phyloP scores from a whole-genome alignment of 2,113 vertebrate genomes.

The Centropus bengalensis region DNA sequence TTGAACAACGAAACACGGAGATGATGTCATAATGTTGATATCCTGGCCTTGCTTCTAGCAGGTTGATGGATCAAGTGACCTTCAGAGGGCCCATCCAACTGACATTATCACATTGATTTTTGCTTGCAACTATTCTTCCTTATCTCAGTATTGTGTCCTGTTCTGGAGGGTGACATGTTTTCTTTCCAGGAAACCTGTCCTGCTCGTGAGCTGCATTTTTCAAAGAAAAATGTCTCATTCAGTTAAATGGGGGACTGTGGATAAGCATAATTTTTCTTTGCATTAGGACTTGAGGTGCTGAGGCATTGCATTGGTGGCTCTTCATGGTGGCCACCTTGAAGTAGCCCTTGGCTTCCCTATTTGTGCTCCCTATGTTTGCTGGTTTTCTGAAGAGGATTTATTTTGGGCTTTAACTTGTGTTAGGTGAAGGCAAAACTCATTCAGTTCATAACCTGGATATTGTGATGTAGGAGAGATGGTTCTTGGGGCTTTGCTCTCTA shows the following conservation, averaged over 20 bases:
- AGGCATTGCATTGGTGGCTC: background rate
- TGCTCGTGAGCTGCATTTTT: background rate
- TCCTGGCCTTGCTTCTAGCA: background rate
- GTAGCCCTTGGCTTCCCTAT: background rate
- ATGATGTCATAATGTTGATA: background rate
- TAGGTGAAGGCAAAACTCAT: background rate
- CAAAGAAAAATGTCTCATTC: background rate
- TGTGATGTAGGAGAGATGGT: background rate
- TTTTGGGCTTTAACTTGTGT: background rate
- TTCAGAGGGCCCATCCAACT: background rate
- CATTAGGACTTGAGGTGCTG: background rate
- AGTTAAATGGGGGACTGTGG: background rate
- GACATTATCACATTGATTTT: background rate
- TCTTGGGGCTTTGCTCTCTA: background rate
- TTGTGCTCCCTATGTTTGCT: background rate
- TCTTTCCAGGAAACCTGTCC: background rate
- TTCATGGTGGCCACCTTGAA: background rate
- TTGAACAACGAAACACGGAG: background rate
- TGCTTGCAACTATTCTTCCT: background rate
- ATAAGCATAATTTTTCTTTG: background rate
- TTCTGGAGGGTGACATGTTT: background rate
- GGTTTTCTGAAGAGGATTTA: background rate
- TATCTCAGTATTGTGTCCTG: background rate
- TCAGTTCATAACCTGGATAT: background rate
- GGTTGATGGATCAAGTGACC: background rate